Base-by-base conservation (phyloP, 2,797 vertebrate genomes). In the Clarias platycephalus region DNA sequence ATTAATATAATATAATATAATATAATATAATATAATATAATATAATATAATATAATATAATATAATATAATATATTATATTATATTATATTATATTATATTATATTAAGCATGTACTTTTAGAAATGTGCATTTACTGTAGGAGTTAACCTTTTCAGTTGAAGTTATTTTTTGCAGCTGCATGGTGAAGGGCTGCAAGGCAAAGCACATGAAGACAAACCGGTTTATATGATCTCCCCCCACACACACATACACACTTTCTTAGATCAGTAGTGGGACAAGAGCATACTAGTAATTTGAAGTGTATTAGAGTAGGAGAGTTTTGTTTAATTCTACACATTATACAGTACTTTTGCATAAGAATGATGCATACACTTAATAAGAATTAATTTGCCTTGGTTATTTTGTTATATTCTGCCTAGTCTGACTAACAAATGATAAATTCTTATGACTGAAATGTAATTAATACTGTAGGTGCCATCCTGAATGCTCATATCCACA, bases 161-260 rank as follows among this genome's bases (percentile, higher is more conserved):
- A 20, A 58, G 63, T 53, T 66, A 37, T 75, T n/a, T 75, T 75
- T 9, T 75, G 74, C 28, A 58, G 28, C 26, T 76, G 34, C 53
- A 24, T 26, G n/a, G n/a, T 66, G 78, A 53, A 80, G 37, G 40
- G 40, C 55, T 80, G 79, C 79, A 53, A 67, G 62, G 63, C 44
- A 80, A 67, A 80, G 67, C 63, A 80, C 40, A 49, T n/a, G 16
- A n/a, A 80, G 79, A 67, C 40, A 64, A 80, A 80, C 79, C 63
- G 79, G 79, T 80, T 80, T 80, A 31, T 67, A 26, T 53, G 37
- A 28, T 24, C 4, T 13, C 34, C 31, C 60, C 76, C 3, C 71
- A 53, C 37, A 28, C 49, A 28, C n/a, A 70, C 24, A 18, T 24
- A 72, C 22, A 24, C 24, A 71, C 70, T 49, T 55, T 55, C 49